A percentile compares a stretch with the other conserved stretches of the same genome.
These are phyloP conservation scores for Pachydiplax longipennis DNA, from an alignment of 2,888 invertebrate genomes.

Conservation along the genomic window DNA sequence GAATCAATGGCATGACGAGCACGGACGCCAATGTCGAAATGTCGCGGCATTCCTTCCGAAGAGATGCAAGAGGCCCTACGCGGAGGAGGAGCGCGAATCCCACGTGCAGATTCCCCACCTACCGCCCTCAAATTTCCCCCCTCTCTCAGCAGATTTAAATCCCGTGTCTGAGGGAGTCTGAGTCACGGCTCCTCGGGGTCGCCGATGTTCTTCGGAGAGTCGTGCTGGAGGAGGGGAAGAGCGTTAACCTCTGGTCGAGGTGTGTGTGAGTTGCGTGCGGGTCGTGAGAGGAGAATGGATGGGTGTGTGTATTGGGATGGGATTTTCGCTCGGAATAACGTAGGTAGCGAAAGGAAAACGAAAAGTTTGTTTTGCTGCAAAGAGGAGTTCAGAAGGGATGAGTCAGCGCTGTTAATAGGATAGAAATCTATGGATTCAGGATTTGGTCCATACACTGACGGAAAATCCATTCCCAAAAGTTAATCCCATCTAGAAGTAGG, in stretches of 20 bases:
- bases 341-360: background rate
- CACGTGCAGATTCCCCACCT: background rate
- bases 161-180: background rate
- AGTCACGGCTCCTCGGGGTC: background rate
- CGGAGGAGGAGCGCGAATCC: background rate
- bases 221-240: background rate
- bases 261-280: background rate
- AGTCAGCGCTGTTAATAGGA: no score
- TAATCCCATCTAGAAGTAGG: no score
- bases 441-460: no score
- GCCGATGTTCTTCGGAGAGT: background rate
- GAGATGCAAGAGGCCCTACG: no score
- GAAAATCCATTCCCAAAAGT: no score
- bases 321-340: background rate
- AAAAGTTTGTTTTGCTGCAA: background rate
- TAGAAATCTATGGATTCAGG: no score
- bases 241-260: background rate
- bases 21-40: no score
- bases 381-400: no score
- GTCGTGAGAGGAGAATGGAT: background rate
- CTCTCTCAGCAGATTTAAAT: background rate
- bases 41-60: no score
- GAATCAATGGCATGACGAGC: no score
- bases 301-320: background rate
- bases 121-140: background rate